phyloP scores from a whole-genome alignment of 2,888 invertebrate genomes.

The Epinotia demarniana region DNA sequence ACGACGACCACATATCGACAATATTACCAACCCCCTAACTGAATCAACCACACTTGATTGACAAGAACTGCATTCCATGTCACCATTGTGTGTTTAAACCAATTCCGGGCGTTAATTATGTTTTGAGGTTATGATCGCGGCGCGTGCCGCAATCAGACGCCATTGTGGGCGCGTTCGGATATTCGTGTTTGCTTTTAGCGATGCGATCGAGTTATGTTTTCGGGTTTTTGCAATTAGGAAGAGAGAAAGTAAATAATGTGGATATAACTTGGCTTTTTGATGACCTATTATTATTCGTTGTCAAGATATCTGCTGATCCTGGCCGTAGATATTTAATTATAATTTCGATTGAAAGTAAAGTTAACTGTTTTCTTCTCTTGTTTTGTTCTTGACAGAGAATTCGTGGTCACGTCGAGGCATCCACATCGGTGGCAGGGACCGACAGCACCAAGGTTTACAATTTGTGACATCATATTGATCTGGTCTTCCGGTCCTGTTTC shows the following conservation, averaged over 20 bases:
- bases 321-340: too few species aligned
- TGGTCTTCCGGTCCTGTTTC: too few species aligned
- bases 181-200: constrained; percentile 8
- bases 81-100: constrained; percentile 23
- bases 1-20: background rate
- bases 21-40: background rate
- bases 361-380: too few species aligned
- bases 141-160: constrained; percentile 54
- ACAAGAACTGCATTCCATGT: background rate
- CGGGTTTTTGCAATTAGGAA: background rate
- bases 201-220: background rate
- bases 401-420: too few species aligned
- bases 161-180: constrained; percentile 48
- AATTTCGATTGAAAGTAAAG: too few species aligned
- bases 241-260: background rate
- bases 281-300: too few species aligned
- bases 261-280: too few species aligned
- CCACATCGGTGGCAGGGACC: too few species aligned
- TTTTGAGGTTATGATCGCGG: constrained; percentile 50
- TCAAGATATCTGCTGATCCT: too few species aligned
- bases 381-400: too few species aligned
- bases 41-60: constrained; percentile 1
- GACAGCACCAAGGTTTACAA: too few species aligned
- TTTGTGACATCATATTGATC: too few species aligned
- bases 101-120: constrained; percentile 33